Evolutionary conservation across 2,113 vertebrate species (phyloP).

Genomic region (Trachemys scripta): DNA sequence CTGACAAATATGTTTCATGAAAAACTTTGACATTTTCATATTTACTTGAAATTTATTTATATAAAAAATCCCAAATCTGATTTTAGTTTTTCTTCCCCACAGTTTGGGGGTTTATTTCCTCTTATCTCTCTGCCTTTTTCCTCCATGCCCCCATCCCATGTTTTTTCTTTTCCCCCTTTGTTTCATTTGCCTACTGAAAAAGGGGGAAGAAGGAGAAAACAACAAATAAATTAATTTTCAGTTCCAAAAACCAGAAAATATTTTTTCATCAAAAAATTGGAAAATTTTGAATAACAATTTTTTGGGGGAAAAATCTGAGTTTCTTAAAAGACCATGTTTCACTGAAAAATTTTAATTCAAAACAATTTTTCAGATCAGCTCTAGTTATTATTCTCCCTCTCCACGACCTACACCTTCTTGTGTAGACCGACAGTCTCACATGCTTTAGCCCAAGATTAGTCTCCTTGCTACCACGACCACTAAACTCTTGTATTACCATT

Average conservation of each 20-base stretch:
- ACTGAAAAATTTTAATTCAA: too few species aligned
- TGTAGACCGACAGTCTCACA: not conserved
- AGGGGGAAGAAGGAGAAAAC: not conserved
- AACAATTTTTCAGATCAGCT: not conserved
- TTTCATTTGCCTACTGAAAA: not conserved
- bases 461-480: not conserved
- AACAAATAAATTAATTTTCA: not conserved
- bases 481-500: not conserved
- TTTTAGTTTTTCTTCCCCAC: not conserved
- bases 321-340: not conserved
- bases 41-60: not conserved
- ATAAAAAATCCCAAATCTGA: not conserved
- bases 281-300: not conserved
- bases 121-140: not conserved
- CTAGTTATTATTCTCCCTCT: not conserved
- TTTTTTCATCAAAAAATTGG: not conserved
- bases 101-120: not conserved
- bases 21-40: not conserved
- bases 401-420: not conserved
- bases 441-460: not conserved
- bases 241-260: not conserved
- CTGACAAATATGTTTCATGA: not conserved
- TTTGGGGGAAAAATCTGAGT: accelerated
- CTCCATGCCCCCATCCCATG: not conserved
- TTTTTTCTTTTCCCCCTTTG: too few species aligned